Evolutionary conservation across 2,888 invertebrate genomes (phyloP).

Genomic region (Mellilla xanthometata): DNA sequence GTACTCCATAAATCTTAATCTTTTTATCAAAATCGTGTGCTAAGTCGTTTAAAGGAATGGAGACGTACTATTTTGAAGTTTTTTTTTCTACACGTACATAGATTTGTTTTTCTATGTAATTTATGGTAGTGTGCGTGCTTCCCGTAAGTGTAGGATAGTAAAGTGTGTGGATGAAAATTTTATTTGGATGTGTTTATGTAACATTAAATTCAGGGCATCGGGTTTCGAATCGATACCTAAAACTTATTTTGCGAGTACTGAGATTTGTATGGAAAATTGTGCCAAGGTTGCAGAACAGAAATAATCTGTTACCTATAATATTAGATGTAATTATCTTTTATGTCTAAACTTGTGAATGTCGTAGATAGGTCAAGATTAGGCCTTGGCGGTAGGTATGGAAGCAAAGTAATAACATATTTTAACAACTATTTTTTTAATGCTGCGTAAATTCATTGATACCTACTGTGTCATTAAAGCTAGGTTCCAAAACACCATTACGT

Average conservation of each 20-base stretch:
- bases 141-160: conserved; percentile 67
- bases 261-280: too few species aligned
- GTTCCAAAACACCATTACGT: too few species aligned
- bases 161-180: conserved; percentile 52
- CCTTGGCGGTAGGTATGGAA: too few species aligned
- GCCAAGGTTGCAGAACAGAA: neutral
- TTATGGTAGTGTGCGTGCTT: conserved; percentile 62
- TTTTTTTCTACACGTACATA: conserved; percentile 67
- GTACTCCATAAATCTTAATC: conserved; percentile 53
- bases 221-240: conserved; percentile 72
- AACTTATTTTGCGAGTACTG: conserved; percentile 42
- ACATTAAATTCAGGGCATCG: conserved; percentile 62
- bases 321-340: too few species aligned
- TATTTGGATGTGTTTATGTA: conserved; percentile 54
- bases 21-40: conserved; percentile 51
- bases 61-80: conserved; percentile 80
- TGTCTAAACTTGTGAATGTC: too few species aligned
- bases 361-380: too few species aligned
- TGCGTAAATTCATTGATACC: too few species aligned
- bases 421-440: too few species aligned
- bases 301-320: too few species aligned
- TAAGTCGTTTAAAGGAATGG: conserved; percentile 55
- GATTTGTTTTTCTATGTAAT: conserved; percentile 75
- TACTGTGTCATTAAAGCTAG: too few species aligned
- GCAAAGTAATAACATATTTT: too few species aligned